phyloP scores from a whole-genome alignment of 2,797 vertebrate genomes.

The Halcyon leucocephala region DNA sequence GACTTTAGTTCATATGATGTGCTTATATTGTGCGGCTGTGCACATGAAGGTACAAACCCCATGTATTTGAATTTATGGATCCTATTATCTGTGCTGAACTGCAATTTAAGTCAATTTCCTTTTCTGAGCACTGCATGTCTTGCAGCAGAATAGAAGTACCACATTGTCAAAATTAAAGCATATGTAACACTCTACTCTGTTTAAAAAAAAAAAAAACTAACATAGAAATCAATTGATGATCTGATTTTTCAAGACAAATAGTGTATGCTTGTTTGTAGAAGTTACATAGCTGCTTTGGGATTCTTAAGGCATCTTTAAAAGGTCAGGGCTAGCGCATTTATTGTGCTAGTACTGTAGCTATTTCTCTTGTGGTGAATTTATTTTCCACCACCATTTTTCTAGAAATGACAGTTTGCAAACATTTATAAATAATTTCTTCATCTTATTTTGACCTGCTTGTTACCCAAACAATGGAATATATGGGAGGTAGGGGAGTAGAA shows the following conservation, averaged over 20 bases:
- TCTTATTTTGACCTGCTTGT: neutral
- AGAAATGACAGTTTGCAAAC: neutral
- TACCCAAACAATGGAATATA: neutral
- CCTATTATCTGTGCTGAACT: neutral
- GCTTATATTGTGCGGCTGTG: neutral
- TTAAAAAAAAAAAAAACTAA: neutral
- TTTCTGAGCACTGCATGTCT: neutral
- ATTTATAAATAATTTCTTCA: neutral
- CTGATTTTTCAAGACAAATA: conserved; percentile 20
- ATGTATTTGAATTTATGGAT: neutral
- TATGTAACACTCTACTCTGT: neutral
- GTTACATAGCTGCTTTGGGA: neutral
- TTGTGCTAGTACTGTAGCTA: neutral
- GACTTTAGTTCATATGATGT: neutral
- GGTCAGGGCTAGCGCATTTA: neutral
- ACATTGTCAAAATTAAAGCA: conserved; percentile 29
- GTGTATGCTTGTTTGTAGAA: neutral
- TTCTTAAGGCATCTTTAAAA: conserved; percentile 13
- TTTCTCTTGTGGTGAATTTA: neutral
- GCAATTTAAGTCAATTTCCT: neutral
- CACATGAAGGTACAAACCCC: neutral
- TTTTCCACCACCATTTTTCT: neutral
- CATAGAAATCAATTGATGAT: neutral
- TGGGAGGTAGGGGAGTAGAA: neutral
- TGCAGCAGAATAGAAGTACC: neutral